Conservation (phyloP, 2,888 invertebrate genomes). For the Stenoptilia bipunctidactyla region DNA sequence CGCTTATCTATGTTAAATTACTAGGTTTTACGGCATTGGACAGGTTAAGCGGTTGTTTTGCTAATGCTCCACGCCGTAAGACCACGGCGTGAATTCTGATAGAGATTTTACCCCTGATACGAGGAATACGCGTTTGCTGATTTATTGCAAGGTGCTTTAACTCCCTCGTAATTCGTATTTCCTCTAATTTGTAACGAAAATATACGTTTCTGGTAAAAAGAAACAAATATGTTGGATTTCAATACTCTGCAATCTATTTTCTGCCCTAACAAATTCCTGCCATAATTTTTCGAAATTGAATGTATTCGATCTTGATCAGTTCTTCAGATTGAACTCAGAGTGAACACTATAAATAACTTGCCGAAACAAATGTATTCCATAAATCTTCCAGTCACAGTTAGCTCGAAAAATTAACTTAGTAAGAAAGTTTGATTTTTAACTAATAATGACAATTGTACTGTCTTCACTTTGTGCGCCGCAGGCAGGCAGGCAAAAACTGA, state of each 20-base stretch:
- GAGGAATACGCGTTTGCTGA: too few species aligned
- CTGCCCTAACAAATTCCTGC: too few species aligned
- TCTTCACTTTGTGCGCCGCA: background rate
- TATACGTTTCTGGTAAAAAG: too few species aligned
- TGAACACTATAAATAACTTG: background rate
- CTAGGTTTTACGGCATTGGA: slow-evolving; percentile 26
- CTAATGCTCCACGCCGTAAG: background rate
- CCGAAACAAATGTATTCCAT: background rate
- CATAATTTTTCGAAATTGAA: background rate
- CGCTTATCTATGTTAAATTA: slow-evolving; percentile 44
- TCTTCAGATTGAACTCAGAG: background rate
- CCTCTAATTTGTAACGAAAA: too few species aligned
- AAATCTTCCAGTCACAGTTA: background rate
- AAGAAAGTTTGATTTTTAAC: background rate
- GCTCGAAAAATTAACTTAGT: background rate
- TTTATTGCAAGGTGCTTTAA: too few species aligned
- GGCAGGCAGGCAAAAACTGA: background rate
- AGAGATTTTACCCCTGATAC: background rate
- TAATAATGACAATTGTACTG: background rate
- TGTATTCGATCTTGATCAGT: background rate
- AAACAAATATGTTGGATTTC: too few species aligned
- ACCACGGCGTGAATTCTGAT: background rate
- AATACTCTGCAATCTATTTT: too few species aligned
- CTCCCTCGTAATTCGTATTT: too few species aligned
- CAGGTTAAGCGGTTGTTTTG: slow-evolving; percentile 22